A percentile compares a stretch with the other conserved stretches of the same genome.
These are phyloP conservation scores for Habropoda laboriosa DNA, from an alignment of 1,140 invertebrate genomes.

Conservation along the genomic window DNA sequence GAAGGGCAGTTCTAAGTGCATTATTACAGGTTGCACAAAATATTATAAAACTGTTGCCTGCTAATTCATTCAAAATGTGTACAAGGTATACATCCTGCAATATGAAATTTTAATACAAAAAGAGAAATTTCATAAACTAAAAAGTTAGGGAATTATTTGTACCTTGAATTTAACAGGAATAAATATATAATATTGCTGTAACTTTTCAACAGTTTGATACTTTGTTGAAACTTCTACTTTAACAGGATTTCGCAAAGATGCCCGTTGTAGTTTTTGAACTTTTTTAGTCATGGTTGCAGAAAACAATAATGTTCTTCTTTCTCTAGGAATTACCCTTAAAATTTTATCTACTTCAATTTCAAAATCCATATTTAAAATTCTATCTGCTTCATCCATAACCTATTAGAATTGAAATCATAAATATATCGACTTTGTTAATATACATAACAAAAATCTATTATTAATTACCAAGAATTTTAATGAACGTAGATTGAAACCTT, in stretches of 20 bases:
- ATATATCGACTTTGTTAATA: neutral
- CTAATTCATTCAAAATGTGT: constrained; percentile 96
- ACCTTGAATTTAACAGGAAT: constrained; percentile 98
- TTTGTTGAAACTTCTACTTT: constrained; percentile 98
- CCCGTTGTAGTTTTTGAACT: constrained; percentile 97
- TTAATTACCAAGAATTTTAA: constrained; percentile 91
- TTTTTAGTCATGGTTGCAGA: constrained; percentile 99
- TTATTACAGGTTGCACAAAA: constrained; percentile 98
- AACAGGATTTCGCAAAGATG: constrained; percentile 95
- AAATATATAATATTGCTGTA: constrained; percentile 98
- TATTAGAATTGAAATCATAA: constrained; percentile 62
- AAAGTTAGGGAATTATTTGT: constrained; percentile 15
- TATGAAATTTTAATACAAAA: constrained; percentile 13
- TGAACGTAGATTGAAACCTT: constrained; percentile 94
- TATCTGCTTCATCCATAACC: constrained; percentile 98
- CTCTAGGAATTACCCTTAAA: constrained; percentile 93
- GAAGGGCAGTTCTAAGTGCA: constrained; percentile 92
- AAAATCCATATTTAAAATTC: constrained; percentile 98
- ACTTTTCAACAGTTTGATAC: constrained; percentile 98
- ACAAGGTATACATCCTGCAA: constrained; percentile 96
- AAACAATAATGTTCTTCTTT: constrained; percentile 94
- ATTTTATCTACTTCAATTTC: constrained; percentile 98
- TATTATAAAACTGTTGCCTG: constrained; percentile 98
- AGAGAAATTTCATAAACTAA: constrained; percentile 7
- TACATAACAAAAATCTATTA: neutral